Conservation (phyloP, 1,140 invertebrate genomes). For the Pomphorhynchus laevis region DNA sequence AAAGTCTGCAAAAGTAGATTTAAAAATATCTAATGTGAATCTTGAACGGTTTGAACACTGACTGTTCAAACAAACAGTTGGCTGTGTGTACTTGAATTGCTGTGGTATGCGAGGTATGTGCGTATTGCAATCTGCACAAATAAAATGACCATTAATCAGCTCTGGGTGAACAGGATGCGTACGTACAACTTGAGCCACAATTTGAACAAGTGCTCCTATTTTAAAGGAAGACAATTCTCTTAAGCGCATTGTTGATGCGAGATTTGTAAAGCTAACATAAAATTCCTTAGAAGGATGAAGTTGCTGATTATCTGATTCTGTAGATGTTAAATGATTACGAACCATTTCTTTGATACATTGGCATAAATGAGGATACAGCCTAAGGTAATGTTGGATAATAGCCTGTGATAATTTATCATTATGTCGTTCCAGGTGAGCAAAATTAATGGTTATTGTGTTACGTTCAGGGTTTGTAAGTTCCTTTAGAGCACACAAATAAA, state of each 20-base stretch:
- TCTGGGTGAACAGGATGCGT: slow-evolving; percentile 86
- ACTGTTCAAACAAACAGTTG: slow-evolving; percentile 67
- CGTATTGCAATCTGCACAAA: slow-evolving; percentile 75
- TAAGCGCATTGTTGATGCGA: slow-evolving; percentile 37
- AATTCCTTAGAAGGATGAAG: slow-evolving; percentile 36
- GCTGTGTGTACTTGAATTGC: slow-evolving; percentile 52
- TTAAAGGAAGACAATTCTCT: slow-evolving; percentile 66
- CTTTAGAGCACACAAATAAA: slow-evolving; percentile 42
- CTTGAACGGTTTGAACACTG: slow-evolving; percentile 55
- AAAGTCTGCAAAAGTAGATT: slow-evolving; percentile 80
- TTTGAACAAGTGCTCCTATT: slow-evolving; percentile 61
- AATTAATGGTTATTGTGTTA: slow-evolving; percentile 63
- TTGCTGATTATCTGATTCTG: slow-evolving; percentile 23
- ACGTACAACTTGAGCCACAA: slow-evolving; percentile 80
- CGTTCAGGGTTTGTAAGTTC: slow-evolving; percentile 49
- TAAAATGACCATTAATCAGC: slow-evolving; percentile 53
- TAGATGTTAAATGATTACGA: slow-evolving; percentile 40
- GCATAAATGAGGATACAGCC: slow-evolving; percentile 63
- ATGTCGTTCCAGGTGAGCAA: slow-evolving; percentile 70
- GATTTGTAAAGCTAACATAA: slow-evolving; percentile 63
- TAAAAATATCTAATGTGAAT: slow-evolving; percentile 60
- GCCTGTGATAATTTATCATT: slow-evolving; percentile 58
- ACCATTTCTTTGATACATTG: slow-evolving; percentile 56
- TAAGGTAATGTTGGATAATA: slow-evolving; percentile 79
- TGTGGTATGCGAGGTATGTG: slow-evolving; percentile 72